Base-by-base conservation (phyloP, 2,797 vertebrate genomes). In the Micromesistius poutassou region DNA sequence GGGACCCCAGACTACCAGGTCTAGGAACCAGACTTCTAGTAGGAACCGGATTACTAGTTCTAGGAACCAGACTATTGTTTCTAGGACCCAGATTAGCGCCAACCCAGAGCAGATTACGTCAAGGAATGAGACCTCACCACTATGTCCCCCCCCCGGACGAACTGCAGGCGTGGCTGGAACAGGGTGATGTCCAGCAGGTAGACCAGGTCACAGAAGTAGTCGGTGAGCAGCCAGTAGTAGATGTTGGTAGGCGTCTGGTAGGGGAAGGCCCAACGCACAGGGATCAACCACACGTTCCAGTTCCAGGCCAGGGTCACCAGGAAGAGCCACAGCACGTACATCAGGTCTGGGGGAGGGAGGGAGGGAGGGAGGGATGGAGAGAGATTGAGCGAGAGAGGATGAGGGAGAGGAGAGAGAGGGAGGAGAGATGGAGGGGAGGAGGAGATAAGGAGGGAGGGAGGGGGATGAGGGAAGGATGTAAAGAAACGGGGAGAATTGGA, bases 211-310 rank as follows among this genome's bases (percentile, higher is more conserved):
- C 98, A 99, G 66, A 97, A 76, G 84, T 99, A 99, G 84, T 99
- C 98, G 0, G 92, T 82, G 25, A 95, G 74, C 79, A 99, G 92
- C 98, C 98, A 99, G 84, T 93, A 93, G 85, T 96, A 91, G 83
- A 98, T 91, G 75, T 98, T 98, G 74, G 85, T 84, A 0, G 95
- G 90, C 0, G 93, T 97, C 88, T 98, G 97, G 88, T 97, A 99
- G 1, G 96, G 97, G 82, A 98, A 99, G 72, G 98, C 96, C 95
- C 96, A 99, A 38, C 98, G 97, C 70, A 98, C 96, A 0, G 98
- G 98, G 80, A 99, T 99, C 88, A 99, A 82, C 98, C 98, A 99
- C 16, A 90, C 93, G 33, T 97, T 99, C 98, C 98, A 99, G 90
- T 99, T 99, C 97, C 97, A 99, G 0, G 98, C 97, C 92, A 98